Evolutionary conservation across 2,113 vertebrate species (phyloP).

Genomic region (Origma solitaria): DNA sequence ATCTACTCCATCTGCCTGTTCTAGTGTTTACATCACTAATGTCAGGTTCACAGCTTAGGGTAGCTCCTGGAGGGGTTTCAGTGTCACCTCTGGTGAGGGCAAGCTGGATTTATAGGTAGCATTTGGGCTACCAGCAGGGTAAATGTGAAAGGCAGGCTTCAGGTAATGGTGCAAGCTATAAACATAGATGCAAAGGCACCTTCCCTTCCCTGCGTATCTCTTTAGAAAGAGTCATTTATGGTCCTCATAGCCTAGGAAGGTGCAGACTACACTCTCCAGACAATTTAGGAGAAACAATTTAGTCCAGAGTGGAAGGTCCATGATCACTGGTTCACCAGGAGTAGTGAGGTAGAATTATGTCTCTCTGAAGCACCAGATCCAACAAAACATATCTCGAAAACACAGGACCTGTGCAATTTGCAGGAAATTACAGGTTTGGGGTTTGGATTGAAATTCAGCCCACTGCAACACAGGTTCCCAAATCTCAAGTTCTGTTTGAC

Average conservation of each 20-base stretch:
- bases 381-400: not conserved
- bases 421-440: not conserved
- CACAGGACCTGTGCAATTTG: not conserved
- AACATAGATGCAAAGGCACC: not conserved
- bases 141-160: not conserved
- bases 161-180: not conserved
- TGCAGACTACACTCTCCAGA: not conserved
- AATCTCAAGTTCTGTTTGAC: not conserved
- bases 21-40: not conserved
- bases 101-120: not conserved
- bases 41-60: not conserved
- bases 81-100: not conserved
- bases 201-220: not conserved
- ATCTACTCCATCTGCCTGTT: not conserved
- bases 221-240: not conserved
- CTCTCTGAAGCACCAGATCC: not conserved
- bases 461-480: not conserved
- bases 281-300: not conserved
- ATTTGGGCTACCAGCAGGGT: not conserved
- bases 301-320: not conserved
- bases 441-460: not conserved
- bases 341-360: not conserved
- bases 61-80: not conserved
- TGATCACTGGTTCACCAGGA: not conserved
- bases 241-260: rapidly evolving